Conservation (phyloP, 64 coral and sea anemone species). For the Dendrophyllia cribrosa region DNA sequence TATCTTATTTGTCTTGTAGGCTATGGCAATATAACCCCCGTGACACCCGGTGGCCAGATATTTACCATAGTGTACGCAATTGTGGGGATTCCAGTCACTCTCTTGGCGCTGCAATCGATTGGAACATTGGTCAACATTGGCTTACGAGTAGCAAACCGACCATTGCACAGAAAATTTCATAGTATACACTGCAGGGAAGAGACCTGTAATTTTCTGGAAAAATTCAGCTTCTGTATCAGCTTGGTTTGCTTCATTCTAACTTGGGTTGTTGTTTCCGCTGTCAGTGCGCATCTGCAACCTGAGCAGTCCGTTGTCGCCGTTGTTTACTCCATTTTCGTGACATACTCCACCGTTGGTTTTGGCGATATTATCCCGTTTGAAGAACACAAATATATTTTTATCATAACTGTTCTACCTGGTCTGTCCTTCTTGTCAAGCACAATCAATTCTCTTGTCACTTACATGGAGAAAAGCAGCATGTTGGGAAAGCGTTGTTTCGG, state of each 20-base stretch:
- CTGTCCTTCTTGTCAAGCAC: constrained; percentile 19
- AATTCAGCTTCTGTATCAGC: not conserved
- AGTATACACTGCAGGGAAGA: not conserved
- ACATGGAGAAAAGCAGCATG: not conserved
- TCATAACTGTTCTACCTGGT: constrained; percentile 13
- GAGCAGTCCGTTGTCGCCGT: not conserved
- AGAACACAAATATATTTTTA: constrained; percentile 9
- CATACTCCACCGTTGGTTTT: constrained; percentile 56
- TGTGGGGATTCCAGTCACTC: constrained; percentile 72
- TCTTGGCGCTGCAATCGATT: constrained; percentile 48
- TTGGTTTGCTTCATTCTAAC: not conserved
- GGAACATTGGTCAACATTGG: constrained; percentile 38
- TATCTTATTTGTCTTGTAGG: constrained; percentile 23
- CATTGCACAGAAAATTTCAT: constrained; percentile 4
- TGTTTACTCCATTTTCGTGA: constrained; percentile 55
- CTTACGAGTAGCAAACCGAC: not conserved
- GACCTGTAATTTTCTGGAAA: not conserved
- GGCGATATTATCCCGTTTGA: constrained; percentile 63
- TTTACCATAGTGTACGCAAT: constrained; percentile 78
- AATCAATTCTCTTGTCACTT: constrained; percentile 23
- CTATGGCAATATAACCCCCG: constrained; percentile 80
- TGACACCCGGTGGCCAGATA: constrained; percentile 42
- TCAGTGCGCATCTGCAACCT: not conserved
- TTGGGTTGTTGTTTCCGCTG: not conserved
- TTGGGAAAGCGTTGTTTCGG: not conserved